These are phyloP conservation scores for Herpailurus yagouaroundi DNA, from an alignment of 2,113 vertebrate species.

Conservation along the genomic window DNA sequence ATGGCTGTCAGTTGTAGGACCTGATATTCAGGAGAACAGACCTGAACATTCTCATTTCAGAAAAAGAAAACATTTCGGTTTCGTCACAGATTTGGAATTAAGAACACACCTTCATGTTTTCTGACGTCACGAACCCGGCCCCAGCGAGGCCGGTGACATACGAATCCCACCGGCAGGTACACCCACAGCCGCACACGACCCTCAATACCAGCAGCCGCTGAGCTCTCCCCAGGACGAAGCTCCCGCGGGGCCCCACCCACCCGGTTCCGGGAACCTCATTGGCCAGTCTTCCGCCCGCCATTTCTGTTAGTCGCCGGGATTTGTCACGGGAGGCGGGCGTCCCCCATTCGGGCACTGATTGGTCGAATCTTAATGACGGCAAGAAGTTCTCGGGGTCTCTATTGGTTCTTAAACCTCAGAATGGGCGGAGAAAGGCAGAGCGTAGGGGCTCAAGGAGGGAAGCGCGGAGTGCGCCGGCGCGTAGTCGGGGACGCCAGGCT, in stretches of 20 bases:
- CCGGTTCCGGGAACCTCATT: conserved; percentile 16
- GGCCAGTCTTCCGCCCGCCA: conserved; percentile 37
- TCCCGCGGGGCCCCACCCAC: conserved; percentile 55
- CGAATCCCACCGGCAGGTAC: fast-evolving
- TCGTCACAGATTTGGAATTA: neutral
- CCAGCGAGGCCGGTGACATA: neutral
- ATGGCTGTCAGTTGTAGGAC: neutral
- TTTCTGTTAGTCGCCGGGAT: neutral
- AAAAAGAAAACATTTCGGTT: conserved; percentile 35
- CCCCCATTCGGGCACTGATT: conserved; percentile 14
- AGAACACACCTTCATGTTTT: neutral
- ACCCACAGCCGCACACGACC: neutral
- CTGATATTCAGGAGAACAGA: neutral
- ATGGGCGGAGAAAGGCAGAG: conserved; percentile 49
- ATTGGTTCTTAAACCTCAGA: conserved; percentile 45
- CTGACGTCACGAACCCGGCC: neutral
- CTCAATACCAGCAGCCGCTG: fast-evolving
- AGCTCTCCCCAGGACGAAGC: neutral
- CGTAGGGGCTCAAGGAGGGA: neutral
- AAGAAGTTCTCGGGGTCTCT: neutral
- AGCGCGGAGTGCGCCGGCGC: conserved; percentile 80
- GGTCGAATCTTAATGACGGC: neutral
- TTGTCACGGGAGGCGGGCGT: neutral
- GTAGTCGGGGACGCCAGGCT: conserved; percentile 38
- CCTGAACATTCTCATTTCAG: neutral